Conservation (phyloP, 2,113 vertebrate species). For the Ctenodactylus gundi region DNA sequence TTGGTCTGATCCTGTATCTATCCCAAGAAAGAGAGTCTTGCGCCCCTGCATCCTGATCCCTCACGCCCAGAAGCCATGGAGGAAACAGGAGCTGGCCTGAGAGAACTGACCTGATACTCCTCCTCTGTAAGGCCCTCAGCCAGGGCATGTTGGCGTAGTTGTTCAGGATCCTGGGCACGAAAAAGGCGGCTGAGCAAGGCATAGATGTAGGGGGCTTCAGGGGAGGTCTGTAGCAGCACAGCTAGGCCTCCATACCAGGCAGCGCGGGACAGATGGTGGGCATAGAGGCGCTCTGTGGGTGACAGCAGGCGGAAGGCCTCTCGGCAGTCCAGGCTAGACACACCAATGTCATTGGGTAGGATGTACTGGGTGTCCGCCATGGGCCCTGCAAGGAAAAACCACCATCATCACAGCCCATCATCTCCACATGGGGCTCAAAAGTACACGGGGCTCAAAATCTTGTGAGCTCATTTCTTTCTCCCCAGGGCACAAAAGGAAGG, state of each 20-base stretch:
- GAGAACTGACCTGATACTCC: slow-evolving; percentile 89
- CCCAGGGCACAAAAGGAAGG: background rate
- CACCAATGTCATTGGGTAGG: slow-evolving; percentile 92
- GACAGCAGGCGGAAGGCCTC: slow-evolving; percentile 92
- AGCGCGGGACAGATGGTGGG: slow-evolving; percentile 90
- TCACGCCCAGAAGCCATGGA: background rate
- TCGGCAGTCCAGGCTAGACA: slow-evolving; percentile 89
- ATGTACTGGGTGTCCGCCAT: slow-evolving; percentile 95
- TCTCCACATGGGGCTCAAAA: background rate
- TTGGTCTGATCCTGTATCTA: background rate
- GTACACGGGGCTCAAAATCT: background rate
- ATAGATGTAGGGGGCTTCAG: slow-evolving; percentile 91
- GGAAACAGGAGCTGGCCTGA: background rate
- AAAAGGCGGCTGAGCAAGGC: slow-evolving; percentile 91
- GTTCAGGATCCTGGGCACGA: slow-evolving; percentile 85
- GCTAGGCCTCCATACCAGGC: slow-evolving; percentile 93
- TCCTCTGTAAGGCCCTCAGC: slow-evolving; percentile 87
- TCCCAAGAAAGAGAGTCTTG: background rate
- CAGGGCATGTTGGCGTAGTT: slow-evolving; percentile 85
- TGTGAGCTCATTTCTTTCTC: background rate
- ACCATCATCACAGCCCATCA: background rate
- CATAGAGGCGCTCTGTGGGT: slow-evolving; percentile 89
- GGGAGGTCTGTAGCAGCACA: slow-evolving; percentile 93
- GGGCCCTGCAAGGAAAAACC: slow-evolving; percentile 54
- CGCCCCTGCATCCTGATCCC: background rate